Percentiles rank a stretch among this genome's conserved stretches.
These are phyloP conservation scores for Drosophila ironensis DNA, from an alignment of 1,140 invertebrate genomes.

Conservation along the genomic window DNA sequence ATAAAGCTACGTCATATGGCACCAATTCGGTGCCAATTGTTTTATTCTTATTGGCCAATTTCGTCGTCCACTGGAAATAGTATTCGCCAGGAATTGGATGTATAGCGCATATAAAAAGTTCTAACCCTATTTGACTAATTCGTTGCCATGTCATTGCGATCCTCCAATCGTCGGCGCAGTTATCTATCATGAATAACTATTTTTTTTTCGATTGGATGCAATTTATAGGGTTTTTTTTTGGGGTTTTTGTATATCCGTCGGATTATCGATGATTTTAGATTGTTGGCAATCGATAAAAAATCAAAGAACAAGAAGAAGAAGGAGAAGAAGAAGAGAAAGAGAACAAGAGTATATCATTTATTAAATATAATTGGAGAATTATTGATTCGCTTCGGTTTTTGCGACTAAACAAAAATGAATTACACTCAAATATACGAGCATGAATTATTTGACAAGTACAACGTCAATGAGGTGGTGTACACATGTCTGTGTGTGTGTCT, in stretches of 20 bases:
- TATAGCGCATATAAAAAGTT: slow-evolving; percentile 97
- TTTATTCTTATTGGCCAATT: slow-evolving; percentile 95
- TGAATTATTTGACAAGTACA: slow-evolving; percentile 78
- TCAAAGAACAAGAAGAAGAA: slow-evolving; percentile 28
- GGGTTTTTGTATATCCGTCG: not conserved
- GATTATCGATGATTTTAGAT: not conserved
- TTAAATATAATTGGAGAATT: slow-evolving; percentile 75
- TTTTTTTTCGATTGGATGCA: slow-evolving; percentile 6
- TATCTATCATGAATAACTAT: slow-evolving; percentile 99
- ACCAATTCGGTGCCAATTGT: slow-evolving; percentile 91
- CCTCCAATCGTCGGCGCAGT: slow-evolving; percentile 99
- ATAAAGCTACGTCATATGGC: slow-evolving; percentile 97
- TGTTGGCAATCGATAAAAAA: not conserved
- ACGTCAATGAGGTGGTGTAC: slow-evolving; percentile 62
- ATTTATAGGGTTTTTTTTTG: not conserved
- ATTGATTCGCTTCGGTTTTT: slow-evolving; percentile 64
- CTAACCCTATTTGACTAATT: slow-evolving; percentile 95
- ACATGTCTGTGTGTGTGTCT: slow-evolving; percentile 22
- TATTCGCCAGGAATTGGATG: slow-evolving; percentile 99
- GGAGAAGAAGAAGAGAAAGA: not conserved
- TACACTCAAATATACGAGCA: slow-evolving; percentile 78
- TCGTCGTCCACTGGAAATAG: slow-evolving; percentile 97
- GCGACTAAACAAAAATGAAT: slow-evolving; percentile 78
- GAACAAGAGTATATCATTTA: slow-evolving; percentile 56
- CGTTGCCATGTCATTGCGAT: slow-evolving; percentile 99